Evolutionary conservation across 2,113 vertebrate genomes (phyloP).

Genomic region (Lophotis ruficrista): DNA sequence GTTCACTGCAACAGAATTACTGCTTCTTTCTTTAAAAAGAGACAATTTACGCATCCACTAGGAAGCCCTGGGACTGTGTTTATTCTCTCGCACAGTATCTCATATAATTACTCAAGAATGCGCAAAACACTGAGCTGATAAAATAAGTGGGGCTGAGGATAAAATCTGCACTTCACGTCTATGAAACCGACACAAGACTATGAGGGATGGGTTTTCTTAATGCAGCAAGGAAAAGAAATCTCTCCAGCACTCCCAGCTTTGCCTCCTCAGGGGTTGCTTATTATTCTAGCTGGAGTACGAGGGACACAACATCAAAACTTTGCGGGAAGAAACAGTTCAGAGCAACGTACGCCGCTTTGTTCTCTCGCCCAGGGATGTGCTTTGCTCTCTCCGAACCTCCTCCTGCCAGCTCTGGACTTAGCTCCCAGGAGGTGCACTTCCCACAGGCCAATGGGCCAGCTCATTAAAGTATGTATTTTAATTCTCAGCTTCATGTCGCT

Average conservation of each 20-base stretch:
- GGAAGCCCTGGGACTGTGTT: not conserved
- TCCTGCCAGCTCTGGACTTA: not conserved
- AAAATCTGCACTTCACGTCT: not conserved
- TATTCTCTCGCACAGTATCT: not conserved
- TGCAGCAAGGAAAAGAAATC: not conserved
- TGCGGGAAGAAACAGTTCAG: not conserved
- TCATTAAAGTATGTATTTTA: conserved; percentile 33
- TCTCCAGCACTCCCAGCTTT: not conserved
- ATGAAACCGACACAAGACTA: not conserved
- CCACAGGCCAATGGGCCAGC: not conserved
- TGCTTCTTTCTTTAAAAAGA: not conserved
- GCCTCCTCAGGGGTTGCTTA: not conserved
- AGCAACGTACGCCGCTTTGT: not conserved
- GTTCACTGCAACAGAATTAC: not conserved
- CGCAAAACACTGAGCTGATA: not conserved
- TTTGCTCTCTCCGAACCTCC: not conserved
- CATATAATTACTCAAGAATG: not conserved
- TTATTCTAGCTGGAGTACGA: not conserved
- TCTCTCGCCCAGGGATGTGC: not conserved
- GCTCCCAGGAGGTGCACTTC: conserved; percentile 1
- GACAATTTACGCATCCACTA: not conserved
- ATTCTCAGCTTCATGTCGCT: not conserved
- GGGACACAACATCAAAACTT: conserved; percentile 6
- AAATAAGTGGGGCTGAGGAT: not conserved
- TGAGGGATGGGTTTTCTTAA: not conserved